These are phyloP conservation scores for Rhea americana DNA, from an alignment of 2,113 vertebrate species.

Conservation along the genomic window DNA sequence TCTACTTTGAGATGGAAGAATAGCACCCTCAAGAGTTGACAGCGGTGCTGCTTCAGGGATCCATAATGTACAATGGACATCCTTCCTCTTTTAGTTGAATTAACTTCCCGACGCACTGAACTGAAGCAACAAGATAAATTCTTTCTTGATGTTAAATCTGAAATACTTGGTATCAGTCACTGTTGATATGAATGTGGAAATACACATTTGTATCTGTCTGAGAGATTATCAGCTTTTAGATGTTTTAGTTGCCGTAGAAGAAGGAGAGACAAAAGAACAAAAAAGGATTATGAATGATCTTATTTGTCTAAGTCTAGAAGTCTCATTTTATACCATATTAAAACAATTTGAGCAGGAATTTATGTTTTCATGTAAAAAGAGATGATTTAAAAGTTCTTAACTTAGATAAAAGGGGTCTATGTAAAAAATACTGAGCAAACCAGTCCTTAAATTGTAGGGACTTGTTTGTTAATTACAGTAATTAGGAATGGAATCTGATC, in stretches of 20 bases:
- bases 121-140: fast-evolving
- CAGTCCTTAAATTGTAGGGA: slow-evolving; percentile 61
- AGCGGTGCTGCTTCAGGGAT: background rate
- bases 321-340: background rate
- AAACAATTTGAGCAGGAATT: slow-evolving; percentile 10
- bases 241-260: background rate
- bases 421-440: slow-evolving; percentile 36
- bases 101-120: background rate
- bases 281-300: background rate
- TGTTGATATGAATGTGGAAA: background rate
- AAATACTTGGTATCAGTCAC: background rate
- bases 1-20: slow-evolving; percentile 56
- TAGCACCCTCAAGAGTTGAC: slow-evolving; percentile 73
- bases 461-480: slow-evolving; percentile 65
- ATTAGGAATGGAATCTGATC: slow-evolving; percentile 69
- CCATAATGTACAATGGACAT: background rate
- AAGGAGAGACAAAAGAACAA: background rate
- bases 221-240: background rate
- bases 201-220: background rate
- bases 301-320: background rate
- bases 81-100: slow-evolving; percentile 10
- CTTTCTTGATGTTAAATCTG: background rate
- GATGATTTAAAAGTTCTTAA: slow-evolving; percentile 31
- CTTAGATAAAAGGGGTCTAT: slow-evolving; percentile 42
- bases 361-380: background rate